Conservation (phyloP, 2,113 vertebrate species). For the Nothoprocta pentlandii region DNA sequence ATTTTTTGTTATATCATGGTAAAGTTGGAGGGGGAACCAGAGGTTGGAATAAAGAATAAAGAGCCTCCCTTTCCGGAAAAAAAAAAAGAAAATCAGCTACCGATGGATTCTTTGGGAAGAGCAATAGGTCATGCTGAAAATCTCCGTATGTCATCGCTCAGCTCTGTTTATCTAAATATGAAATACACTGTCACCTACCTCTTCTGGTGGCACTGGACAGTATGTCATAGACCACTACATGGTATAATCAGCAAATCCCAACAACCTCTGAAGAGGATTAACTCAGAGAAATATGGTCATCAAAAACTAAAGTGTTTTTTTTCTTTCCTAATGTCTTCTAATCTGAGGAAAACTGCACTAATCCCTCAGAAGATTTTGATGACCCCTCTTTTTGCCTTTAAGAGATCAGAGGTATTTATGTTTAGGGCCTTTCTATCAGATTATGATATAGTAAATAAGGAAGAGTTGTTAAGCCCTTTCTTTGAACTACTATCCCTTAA, state of each 20-base stretch:
- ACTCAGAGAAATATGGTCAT: conserved; percentile 3
- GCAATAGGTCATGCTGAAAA: neutral
- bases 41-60: neutral
- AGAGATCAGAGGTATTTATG: neutral
- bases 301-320: neutral
- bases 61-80: no score
- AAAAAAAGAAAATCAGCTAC: neutral
- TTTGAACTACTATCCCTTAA: conserved; percentile 61
- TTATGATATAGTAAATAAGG: conserved; percentile 42
- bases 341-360: neutral
- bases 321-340: neutral
- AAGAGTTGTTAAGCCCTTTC: conserved; percentile 52
- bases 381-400: neutral
- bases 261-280: neutral
- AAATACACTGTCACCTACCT: neutral
- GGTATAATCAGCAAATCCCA: neutral
- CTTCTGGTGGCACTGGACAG: neutral
- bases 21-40: neutral
- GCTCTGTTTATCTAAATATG: neutral
- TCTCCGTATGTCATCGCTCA: neutral
- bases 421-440: neutral
- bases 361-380: neutral
- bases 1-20: neutral
- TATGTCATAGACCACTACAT: neutral
- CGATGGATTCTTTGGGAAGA: neutral